Conservation (phyloP, 2,797 vertebrate genomes). For the Trichosurus vulpecula region DNA sequence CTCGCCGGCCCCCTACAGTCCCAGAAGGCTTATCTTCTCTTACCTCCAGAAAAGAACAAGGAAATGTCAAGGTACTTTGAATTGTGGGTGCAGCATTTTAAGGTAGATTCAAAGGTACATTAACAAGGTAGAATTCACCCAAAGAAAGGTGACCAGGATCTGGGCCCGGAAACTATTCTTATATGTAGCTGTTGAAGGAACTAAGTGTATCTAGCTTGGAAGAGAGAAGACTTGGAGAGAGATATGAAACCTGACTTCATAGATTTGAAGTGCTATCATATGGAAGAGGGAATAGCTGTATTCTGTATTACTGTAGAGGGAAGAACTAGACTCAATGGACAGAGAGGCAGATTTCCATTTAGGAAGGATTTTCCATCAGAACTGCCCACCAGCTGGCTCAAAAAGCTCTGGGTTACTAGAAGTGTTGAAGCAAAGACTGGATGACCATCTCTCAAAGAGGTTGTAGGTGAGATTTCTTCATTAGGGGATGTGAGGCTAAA, state of each 20-base stretch:
- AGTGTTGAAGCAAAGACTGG: neutral
- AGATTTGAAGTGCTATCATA: neutral
- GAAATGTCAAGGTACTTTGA: conserved; percentile 26
- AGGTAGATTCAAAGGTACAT: neutral
- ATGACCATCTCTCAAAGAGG: neutral
- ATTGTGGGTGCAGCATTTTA: neutral
- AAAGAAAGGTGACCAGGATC: neutral
- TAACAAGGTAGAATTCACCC: neutral
- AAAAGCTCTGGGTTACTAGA: neutral
- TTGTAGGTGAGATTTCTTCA: neutral
- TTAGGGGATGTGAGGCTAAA: neutral
- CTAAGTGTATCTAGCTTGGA: neutral
- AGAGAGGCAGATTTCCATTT: neutral
- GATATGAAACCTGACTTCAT: neutral
- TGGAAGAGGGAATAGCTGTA: neutral
- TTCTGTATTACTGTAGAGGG: neutral
- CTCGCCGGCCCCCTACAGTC: neutral
- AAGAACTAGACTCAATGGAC: neutral
- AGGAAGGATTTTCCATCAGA: neutral
- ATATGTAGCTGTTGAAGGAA: neutral
- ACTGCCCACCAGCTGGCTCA: neutral
- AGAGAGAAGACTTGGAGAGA: neutral
- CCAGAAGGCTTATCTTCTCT: neutral
- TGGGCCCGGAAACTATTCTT: neutral
- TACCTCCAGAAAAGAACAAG: conserved; percentile 19